Base-by-base conservation (phyloP, 1,140 invertebrate genomes). In the Phortica variegata region DNA sequence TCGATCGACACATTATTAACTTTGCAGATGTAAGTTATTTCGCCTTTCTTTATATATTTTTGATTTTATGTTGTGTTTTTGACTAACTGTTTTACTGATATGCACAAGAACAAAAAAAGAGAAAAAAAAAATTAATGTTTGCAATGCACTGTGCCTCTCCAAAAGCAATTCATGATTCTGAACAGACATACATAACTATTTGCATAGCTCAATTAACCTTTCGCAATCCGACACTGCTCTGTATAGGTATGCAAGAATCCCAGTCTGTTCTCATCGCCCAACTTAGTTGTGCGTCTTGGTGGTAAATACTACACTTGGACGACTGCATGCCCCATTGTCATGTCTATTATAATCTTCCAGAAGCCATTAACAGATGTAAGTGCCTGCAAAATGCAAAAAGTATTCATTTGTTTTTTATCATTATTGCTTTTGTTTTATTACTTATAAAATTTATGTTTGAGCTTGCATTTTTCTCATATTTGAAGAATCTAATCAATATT, bases 261-360 rank as follows among this genome's bases (percentile, higher is more conserved):
- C 29, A 82, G 81, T 49, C 73, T 95, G 36, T 82, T 93, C 36
- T 83, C 87, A 46, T 88, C 93, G 77, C 89, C 91, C 16, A 88
- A 90, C 70, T 81, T 98, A 43, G 87, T 97, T 15, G 87, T 96
- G 50, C 86, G 90, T 66, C 84, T 97, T 26, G 88, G 87, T 62
- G 87, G 87, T 49, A 91, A 93, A 79, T 91, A 85, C 77, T 90
- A 93, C 78, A 91, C 87, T 65, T 97, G 94, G 93, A 77, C 85
- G 43, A 85, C 87, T 33, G 94, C 93, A 49, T 88, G 87, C 49
- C 90, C 94, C 10, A 86, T 95, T 58, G 82, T 98, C 49, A 83
- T 96, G 61, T 90, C 89, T 40, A 79, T 90, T 31, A 82, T 91
- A 17, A 84, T 87, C 47, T 98, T 89, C 79, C 85, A 93, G 65